Percentiles rank a stretch among this genome's conserved stretches.
phyloP scores from a whole-genome alignment of 2,113 vertebrate genomes.

The Osmerus mordax region DNA sequence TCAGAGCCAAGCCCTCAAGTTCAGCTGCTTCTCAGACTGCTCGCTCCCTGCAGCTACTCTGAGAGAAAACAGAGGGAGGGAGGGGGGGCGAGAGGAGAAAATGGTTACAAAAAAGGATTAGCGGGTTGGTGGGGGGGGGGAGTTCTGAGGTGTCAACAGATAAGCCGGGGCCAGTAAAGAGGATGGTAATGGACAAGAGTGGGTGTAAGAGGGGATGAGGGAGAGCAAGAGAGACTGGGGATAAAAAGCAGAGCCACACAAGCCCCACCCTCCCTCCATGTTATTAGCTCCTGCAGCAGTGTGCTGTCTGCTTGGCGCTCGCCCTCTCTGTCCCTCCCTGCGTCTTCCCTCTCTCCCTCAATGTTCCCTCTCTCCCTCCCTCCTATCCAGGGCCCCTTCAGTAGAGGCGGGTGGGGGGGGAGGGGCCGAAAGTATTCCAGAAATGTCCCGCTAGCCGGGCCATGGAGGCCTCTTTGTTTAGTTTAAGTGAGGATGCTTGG shows the following conservation, averaged over 20 bases:
- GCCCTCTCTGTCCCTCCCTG: constrained; percentile 14
- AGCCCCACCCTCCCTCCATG: neutral
- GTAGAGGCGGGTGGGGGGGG: constrained; percentile 2
- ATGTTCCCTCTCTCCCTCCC: constrained; percentile 4
- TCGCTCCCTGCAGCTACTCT: neutral
- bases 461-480: constrained; percentile 60
- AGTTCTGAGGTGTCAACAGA: too few species aligned
- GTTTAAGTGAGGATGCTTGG: constrained; percentile 33
- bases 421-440: constrained; percentile 64
- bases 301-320: constrained; percentile 24
- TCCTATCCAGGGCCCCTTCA: constrained; percentile 57
- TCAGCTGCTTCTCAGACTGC: neutral
- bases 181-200: neutral
- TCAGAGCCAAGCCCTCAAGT: neutral
- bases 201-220: constrained; percentile 5
- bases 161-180: too few species aligned
- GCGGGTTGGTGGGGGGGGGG: too few species aligned
- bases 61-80: constrained; percentile 7
- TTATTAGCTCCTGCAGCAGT: constrained; percentile 14
- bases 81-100: neutral
- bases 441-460: constrained; percentile 60
- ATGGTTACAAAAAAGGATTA: too few species aligned
- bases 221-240: neutral
- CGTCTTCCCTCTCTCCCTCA: too few species aligned
- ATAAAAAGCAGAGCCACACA: neutral